Conservation (phyloP, 2,797 vertebrate species). For the Melanogrammus aeglefinus region DNA sequence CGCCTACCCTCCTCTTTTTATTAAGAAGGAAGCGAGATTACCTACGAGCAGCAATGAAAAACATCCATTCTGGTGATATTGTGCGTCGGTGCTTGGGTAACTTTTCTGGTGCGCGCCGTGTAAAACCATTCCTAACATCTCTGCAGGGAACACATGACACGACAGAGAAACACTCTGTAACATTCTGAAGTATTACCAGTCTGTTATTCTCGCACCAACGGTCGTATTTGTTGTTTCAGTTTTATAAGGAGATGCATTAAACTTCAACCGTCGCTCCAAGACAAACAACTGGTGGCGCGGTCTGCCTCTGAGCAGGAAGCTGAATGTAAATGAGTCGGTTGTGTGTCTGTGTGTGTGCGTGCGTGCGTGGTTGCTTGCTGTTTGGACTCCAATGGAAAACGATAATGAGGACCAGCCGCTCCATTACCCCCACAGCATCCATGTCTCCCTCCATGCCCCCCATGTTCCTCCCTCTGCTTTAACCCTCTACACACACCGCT, state of each 20-base stretch:
- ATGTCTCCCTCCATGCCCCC: constrained; percentile 30
- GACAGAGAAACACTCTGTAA: background rate
- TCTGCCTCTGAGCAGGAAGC: background rate
- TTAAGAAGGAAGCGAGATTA: background rate
- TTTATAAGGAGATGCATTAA: background rate
- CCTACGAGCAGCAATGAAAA: background rate
- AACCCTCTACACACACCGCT: background rate
- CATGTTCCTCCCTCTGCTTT: background rate
- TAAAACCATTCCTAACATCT: background rate
- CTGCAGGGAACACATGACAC: background rate
- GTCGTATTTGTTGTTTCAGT: background rate
- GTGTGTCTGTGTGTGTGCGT: background rate
- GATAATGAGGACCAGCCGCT: constrained; percentile 1
- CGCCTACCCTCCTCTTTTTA: background rate
- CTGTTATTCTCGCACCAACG: background rate
- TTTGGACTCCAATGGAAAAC: background rate
- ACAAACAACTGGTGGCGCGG: constrained; percentile 3
- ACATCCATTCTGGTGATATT: background rate
- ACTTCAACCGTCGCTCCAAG: background rate
- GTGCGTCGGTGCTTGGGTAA: background rate
- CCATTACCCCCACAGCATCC: constrained; percentile 21
- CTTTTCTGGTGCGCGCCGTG: background rate
- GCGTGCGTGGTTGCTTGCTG: background rate
- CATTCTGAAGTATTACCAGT: background rate
- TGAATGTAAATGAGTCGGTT: constrained; percentile 2